These are phyloP conservation scores for Tetragonula clypearis DNA, from an alignment of 1,140 invertebrate genomes.

Conservation along the genomic window DNA sequence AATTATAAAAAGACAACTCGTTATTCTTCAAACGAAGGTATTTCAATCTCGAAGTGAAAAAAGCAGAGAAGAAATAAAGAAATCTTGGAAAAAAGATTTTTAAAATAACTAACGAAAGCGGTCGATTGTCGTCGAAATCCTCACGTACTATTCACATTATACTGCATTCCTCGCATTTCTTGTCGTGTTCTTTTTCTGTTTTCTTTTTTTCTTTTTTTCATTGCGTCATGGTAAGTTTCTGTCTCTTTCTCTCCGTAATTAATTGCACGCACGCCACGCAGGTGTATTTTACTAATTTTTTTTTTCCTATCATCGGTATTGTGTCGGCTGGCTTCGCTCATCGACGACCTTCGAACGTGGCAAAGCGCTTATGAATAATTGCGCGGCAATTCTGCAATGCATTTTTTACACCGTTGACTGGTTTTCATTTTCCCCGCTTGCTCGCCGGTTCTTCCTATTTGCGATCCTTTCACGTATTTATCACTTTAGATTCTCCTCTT, in stretches of 20 bases:
- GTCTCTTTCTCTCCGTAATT: constrained; percentile 13
- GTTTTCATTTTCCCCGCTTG: background rate
- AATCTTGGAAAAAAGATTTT: too few relatives aligned
- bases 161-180: background rate
- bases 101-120: background rate
- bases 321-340: constrained; percentile 7
- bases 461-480: background rate
- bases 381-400: constrained; percentile 8
- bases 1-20: too few relatives aligned
- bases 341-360: constrained; percentile 25
- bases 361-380: constrained; percentile 42
- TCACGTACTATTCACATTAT: too few relatives aligned
- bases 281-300: constrained; percentile 31
- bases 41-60: background rate
- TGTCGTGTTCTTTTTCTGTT: background rate
- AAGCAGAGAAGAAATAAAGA: background rate
- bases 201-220: background rate
- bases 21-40: background rate
- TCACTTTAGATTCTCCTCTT: background rate
- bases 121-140: constrained; percentile 9
- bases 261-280: constrained; percentile 10
- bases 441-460: too few relatives aligned
- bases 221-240: constrained; percentile 26
- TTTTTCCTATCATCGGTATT: background rate
- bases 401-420: constrained; percentile 23